These are phyloP conservation scores for Genyomyrus donnyi DNA, from an alignment of 2,113 vertebrate genomes.

Conservation along the genomic window DNA sequence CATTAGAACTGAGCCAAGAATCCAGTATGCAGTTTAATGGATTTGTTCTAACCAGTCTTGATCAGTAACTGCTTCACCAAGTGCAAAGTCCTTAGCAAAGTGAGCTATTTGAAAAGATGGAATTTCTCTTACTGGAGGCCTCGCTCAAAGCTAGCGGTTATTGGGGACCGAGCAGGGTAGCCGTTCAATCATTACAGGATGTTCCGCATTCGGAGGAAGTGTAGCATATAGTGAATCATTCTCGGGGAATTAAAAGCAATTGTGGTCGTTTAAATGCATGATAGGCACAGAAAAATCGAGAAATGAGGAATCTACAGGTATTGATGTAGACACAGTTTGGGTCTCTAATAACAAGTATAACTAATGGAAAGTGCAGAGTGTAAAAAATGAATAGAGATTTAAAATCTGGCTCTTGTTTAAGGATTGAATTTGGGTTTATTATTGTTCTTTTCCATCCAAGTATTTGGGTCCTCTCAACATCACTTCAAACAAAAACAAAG, in stretches of 20 bases:
- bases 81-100: constrained; percentile 2
- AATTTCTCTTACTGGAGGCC: too few species aligned
- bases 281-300: not conserved
- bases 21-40: not conserved
- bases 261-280: constrained; percentile 11
- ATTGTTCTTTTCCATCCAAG: not conserved
- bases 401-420: not conserved
- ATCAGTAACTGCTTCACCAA: not conserved
- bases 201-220: not conserved
- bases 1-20: not conserved
- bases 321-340: not conserved
- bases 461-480: not conserved
- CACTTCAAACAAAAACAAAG: not conserved
- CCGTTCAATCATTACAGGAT: not conserved
- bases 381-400: constrained; percentile 10
- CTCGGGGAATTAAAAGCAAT: constrained; percentile 10
- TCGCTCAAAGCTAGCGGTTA: not conserved
- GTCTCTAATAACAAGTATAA: not conserved
- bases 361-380: not conserved
- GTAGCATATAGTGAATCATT: not conserved
- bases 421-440: not conserved
- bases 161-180: not conserved
- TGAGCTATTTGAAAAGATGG: not conserved
- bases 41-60: not conserved
- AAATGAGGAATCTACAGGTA: not conserved